Base-by-base conservation (phyloP, 2,797 vertebrate genomes). In the Phoebastria nigripes region DNA sequence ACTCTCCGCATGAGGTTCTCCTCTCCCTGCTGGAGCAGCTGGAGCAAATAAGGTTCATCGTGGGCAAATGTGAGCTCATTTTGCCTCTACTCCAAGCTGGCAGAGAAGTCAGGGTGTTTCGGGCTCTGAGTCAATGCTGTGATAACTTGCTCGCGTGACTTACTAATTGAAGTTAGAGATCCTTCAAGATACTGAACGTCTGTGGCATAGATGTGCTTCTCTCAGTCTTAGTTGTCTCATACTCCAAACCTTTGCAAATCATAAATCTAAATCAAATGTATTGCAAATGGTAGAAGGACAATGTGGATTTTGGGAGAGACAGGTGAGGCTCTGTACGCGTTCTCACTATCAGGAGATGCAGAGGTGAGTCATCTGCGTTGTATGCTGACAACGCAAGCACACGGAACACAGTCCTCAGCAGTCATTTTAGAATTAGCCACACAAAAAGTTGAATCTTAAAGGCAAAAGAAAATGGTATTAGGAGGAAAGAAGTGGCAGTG, bases 401-500 rank as follows among this genome's bases (percentile, higher is more conserved):
- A 65, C 59, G 46, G 66, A 94, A n/a, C 76, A 76, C 49, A 5
- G 6, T 56, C 35, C 66, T 62, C 72, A 89, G 54, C 6, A 8
- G 74, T 56, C 85, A 86, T 95, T 93, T 93, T 52, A 67, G 91
- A 94, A 95, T 95, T 81, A 95, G 90, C 95, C 90, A 33, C 59
- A 16, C 21, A 77, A 91, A 87, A 89, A 92, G 62, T 65, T 85
- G 83, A 93, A 73, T 87, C 78, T 74, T 91, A 72, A 94, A 97
- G 82, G 96, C 92, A 91, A 95, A 94, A 93, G 67, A 59, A 96
- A 94, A 94, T 62, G 65, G 77, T 72, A 56, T 95, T 87, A 81
- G 73, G 88, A 94, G 82, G 76, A 79, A 97, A 96, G 91, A 94
- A 70, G 92, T 69, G 76, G 71, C 93, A 91, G 80, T 87, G 93